A percentile compares a stretch with the other conserved stretches of the same genome.
Conservation (phyloP, 2,113 vertebrate species). For the Jaculus jaculus region DNA sequence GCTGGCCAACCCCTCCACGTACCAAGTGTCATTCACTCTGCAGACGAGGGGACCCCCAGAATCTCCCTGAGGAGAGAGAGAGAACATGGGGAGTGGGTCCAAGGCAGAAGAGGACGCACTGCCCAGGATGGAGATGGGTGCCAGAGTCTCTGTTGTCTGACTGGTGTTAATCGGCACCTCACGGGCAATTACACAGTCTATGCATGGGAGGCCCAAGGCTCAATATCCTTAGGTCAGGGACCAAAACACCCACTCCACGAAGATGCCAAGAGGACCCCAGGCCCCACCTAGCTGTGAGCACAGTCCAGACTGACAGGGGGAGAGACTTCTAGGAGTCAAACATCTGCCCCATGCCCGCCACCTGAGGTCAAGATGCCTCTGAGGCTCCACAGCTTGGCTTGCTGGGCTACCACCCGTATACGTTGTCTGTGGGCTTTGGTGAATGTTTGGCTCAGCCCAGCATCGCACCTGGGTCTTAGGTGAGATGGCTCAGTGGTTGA, state of each 20-base stretch:
- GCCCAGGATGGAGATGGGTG: neutral
- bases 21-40: conserved; percentile 66
- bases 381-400: rapidly evolving
- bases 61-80: conserved; percentile 69
- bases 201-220: neutral
- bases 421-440: neutral
- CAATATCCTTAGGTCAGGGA: neutral
- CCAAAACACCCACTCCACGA: neutral
- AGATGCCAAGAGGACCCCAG: neutral
- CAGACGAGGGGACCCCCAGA: conserved; percentile 76
- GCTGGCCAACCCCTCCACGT: conserved; percentile 87
- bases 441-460: neutral
- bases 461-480: neutral
- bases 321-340: too few species aligned
- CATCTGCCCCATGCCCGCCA: neutral
- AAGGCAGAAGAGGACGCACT: neutral
- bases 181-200: neutral
- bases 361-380: neutral
- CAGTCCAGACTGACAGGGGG: neutral
- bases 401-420: neutral
- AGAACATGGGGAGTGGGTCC: neutral
- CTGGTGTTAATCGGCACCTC: neutral
- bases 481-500: too few species aligned
- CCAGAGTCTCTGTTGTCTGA: neutral
- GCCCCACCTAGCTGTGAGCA: neutral